Percentiles rank a stretch among this genome's conserved stretches.
These are phyloP conservation scores for Cichlasoma orientale DNA, from an alignment of 2,797 vertebrate genomes.

Conservation along the genomic window DNA sequence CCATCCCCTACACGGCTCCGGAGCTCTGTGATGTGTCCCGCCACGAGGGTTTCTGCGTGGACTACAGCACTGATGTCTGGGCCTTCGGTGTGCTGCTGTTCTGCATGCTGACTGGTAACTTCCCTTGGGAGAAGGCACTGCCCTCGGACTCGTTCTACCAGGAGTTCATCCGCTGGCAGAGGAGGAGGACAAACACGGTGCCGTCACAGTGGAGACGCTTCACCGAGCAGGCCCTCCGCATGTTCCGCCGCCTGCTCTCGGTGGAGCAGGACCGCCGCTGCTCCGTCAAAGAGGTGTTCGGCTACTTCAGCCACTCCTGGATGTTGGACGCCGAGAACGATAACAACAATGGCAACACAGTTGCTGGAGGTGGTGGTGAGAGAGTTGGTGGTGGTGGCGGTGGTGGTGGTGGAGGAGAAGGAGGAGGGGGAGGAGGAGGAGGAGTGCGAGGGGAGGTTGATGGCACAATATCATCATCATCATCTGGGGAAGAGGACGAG, in stretches of 20 bases:
- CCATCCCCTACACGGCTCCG: slow-evolving; percentile 87
- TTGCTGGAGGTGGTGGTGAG: slow-evolving; percentile 23
- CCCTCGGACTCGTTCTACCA: slow-evolving; percentile 86
- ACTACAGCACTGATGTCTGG: slow-evolving; percentile 88
- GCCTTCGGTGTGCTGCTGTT: slow-evolving; percentile 88
- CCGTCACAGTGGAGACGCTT: slow-evolving; percentile 88
- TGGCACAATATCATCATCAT: slow-evolving; percentile 71
- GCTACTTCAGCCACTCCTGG: slow-evolving; percentile 85
- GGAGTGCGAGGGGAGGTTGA: slow-evolving; percentile 53
- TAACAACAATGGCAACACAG: slow-evolving; percentile 47
- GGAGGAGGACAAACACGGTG: slow-evolving; percentile 71
- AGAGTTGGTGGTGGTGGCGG: slow-evolving; percentile 27
- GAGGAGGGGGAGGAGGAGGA: slow-evolving; percentile 39
- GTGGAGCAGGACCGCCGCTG: slow-evolving; percentile 84
- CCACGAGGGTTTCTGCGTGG: slow-evolving; percentile 85
- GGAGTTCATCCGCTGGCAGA: slow-evolving; percentile 88
- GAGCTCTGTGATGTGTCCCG: slow-evolving; percentile 85
- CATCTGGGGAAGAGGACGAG: slow-evolving; percentile 80
- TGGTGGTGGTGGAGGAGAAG: background rate
- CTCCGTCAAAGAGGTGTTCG: slow-evolving; percentile 85
- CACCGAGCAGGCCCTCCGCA: slow-evolving; percentile 83
- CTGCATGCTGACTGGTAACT: slow-evolving; percentile 89
- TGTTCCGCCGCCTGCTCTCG: slow-evolving; percentile 85
- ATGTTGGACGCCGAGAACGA: slow-evolving; percentile 81
- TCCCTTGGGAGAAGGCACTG: slow-evolving; percentile 88